phyloP scores from a whole-genome alignment of 2,797 vertebrate species.

The Onychomys torridus region DNA sequence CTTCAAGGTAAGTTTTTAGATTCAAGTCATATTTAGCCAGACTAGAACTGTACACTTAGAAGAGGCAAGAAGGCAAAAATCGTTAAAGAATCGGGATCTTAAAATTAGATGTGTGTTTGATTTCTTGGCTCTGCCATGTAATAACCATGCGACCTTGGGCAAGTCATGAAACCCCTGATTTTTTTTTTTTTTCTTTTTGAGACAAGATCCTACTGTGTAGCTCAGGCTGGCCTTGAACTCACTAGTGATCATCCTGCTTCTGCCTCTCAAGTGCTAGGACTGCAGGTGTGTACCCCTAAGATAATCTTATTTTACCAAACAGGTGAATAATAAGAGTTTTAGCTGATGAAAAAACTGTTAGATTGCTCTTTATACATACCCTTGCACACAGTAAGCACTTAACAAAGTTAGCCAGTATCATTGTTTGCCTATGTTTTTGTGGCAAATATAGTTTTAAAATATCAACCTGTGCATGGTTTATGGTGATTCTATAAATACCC shows the following conservation, averaged over 20 bases:
- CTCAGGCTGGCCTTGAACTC: neutral
- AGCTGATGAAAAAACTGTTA: neutral
- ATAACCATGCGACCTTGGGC: neutral
- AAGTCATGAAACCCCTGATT: neutral
- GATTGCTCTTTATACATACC: neutral
- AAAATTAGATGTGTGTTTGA: neutral
- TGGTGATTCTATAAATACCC: conserved; percentile 15
- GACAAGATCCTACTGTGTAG: neutral
- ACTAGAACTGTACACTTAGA: neutral
- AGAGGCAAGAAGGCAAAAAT: neutral
- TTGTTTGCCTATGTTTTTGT: neutral
- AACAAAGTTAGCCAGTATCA: neutral
- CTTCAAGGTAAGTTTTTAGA: neutral
- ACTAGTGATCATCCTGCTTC: neutral
- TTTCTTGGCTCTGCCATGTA: neutral
- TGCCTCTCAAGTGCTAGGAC: neutral
- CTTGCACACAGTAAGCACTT: neutral
- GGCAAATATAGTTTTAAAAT: neutral
- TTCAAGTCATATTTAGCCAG: neutral
- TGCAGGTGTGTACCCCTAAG: neutral
- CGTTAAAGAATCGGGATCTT: neutral
- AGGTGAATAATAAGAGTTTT: neutral
- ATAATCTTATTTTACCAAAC: neutral
- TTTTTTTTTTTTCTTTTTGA: neutral
- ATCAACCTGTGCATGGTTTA: neutral